These are phyloP conservation scores for Amphibalanus amphitrite DNA, from an alignment of 1,140 invertebrate genomes.

Conservation along the genomic window DNA sequence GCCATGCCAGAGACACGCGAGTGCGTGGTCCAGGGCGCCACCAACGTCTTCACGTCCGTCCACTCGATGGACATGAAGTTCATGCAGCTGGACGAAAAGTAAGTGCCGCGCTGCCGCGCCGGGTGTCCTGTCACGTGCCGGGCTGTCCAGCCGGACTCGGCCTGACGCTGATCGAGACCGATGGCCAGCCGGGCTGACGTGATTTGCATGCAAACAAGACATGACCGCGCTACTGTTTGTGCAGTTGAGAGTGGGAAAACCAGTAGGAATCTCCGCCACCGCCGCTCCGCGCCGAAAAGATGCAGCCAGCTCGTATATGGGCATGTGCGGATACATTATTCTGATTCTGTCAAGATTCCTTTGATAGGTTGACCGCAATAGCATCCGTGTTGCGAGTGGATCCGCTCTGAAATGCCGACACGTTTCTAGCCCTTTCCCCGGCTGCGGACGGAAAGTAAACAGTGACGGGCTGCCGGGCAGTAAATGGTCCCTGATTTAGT, in stretches of 20 bases:
- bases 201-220: background rate
- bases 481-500: too few relatives aligned
- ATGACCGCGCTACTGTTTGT: background rate
- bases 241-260: background rate
- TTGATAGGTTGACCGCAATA: too few relatives aligned
- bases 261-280: background rate
- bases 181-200: background rate
- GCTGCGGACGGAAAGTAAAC: too few relatives aligned
- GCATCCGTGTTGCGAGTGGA: too few relatives aligned
- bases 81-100: conserved; percentile 87
- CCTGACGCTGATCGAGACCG: background rate
- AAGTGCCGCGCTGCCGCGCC: conserved; percentile 30
- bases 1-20: conserved; percentile 90
- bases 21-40: conserved; percentile 53
- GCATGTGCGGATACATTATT: too few relatives aligned
- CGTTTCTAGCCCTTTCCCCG: too few relatives aligned
- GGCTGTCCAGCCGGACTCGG: background rate
- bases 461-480: too few relatives aligned
- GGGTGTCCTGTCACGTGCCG: too few relatives aligned
- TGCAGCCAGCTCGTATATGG: background rate
- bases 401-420: too few relatives aligned
- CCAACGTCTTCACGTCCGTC: conserved; percentile 89
- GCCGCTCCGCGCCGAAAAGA: background rate
- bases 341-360: too few relatives aligned
- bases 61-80: conserved; percentile 98